These are phyloP conservation scores for Muscina levida DNA, from an alignment of 2,888 invertebrate species.

Conservation along the genomic window DNA sequence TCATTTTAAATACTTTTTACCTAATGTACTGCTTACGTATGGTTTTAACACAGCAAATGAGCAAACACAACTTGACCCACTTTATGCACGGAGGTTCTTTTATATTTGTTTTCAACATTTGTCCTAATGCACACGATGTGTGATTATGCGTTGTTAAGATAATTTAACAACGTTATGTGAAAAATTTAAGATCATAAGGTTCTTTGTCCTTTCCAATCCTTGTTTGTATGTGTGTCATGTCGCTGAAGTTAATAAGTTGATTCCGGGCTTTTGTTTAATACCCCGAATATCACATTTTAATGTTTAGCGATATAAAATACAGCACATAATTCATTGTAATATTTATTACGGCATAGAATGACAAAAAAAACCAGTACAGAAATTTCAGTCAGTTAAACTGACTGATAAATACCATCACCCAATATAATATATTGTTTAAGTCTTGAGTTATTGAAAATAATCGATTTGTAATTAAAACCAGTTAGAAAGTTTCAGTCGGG, in stretches of 20 bases:
- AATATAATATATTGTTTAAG: no score
- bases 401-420: no score
- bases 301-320: constrained; percentile 78
- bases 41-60: constrained; percentile 49
- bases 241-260: constrained; percentile 51
- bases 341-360: constrained; percentile 58
- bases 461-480: no score
- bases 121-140: constrained; percentile 31
- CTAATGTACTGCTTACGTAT: neutral
- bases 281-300: constrained; percentile 79
- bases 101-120: constrained; percentile 38
- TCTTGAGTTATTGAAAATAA: no score
- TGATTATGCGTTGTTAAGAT: constrained; percentile 69
- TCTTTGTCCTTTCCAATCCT: neutral
- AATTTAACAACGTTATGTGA: constrained; percentile 70
- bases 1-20: constrained; percentile 12
- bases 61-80: constrained; percentile 67
- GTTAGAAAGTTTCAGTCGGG: no score
- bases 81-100: constrained; percentile 56
- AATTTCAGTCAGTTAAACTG: no score
- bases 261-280: constrained; percentile 70
- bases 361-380: no score
- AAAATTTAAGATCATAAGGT: constrained; percentile 50
- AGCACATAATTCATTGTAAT: constrained; percentile 77
- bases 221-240: constrained; percentile 27